Evolutionary conservation across 2,113 vertebrate species (phyloP).

Genomic region (Nannospalax galili): DNA sequence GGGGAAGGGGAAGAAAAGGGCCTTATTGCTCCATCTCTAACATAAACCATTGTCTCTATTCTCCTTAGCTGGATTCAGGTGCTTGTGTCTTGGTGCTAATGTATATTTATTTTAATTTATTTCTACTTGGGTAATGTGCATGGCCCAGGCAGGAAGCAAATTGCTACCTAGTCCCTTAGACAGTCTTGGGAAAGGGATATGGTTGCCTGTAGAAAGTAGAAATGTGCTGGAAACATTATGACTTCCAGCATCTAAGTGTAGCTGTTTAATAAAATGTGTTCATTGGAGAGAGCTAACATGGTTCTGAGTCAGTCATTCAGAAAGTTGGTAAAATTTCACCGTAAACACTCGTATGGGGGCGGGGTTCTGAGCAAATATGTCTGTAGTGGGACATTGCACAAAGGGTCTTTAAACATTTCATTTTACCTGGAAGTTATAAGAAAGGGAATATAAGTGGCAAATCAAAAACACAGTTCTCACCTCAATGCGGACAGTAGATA

Average conservation of each 20-base stretch:
- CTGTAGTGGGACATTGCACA: background rate
- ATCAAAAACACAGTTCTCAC: background rate
- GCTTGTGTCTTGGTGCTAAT: background rate
- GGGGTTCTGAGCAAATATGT: background rate
- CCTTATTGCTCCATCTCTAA: background rate
- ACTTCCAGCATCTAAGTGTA: constrained; percentile 53
- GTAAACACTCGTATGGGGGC: background rate
- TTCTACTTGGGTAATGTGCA: constrained; percentile 42
- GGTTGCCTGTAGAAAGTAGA: constrained; percentile 50
- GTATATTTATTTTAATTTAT: constrained; percentile 21
- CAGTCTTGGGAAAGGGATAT: background rate
- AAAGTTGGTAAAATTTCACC: constrained; percentile 70
- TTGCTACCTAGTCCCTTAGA: constrained; percentile 6
- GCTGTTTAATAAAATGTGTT: constrained; percentile 48
- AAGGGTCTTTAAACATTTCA: background rate
- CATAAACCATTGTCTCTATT: background rate
- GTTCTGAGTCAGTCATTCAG: constrained; percentile 58
- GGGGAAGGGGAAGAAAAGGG: too few species aligned
- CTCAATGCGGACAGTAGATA: background rate
- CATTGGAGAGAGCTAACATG: constrained; percentile 28
- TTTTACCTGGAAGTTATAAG: background rate
- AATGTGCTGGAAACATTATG: constrained; percentile 67
- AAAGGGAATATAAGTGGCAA: background rate
- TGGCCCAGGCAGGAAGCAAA: constrained; percentile 19
- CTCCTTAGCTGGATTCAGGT: constrained; percentile 42